These are phyloP conservation scores for Sebastes nivosus DNA, from an alignment of 2,797 vertebrate genomes.

Conservation along the genomic window DNA sequence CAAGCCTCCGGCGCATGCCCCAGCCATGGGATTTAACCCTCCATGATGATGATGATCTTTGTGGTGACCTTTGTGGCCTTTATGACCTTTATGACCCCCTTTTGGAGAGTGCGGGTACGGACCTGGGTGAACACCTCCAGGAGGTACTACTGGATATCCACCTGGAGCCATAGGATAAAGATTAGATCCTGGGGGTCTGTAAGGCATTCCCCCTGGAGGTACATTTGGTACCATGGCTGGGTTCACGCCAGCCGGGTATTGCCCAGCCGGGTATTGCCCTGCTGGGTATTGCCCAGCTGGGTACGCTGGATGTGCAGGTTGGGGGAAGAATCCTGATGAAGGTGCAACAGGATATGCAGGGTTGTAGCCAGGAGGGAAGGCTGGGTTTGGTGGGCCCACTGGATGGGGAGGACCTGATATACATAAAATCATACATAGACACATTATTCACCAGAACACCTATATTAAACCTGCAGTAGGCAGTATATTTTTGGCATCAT, in stretches of 20 bases:
- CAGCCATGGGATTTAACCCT: conserved; percentile 59
- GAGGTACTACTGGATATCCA: conserved; percentile 56
- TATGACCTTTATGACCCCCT: conserved; percentile 55
- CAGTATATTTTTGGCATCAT: too few relatives aligned
- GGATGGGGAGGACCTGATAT: conserved; percentile 69
- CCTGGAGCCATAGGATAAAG: conserved; percentile 74
- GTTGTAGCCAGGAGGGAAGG: conserved; percentile 73
- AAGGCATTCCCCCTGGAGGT: conserved; percentile 65
- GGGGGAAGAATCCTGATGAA: conserved; percentile 68
- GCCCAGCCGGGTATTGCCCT: conserved; percentile 40
- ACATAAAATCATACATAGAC: conserved; percentile 3
- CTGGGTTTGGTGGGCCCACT: conserved; percentile 69
- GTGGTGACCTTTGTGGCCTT: conserved; percentile 50
- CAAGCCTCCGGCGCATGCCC: conserved; percentile 60
- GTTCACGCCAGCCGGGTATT: conserved; percentile 57
- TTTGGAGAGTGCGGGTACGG: conserved; percentile 73
- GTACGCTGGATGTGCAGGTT: conserved; percentile 48
- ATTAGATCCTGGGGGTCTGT: conserved; percentile 63
- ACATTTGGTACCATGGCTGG: conserved; percentile 55
- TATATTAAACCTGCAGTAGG: background rate
- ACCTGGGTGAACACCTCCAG: conserved; percentile 57
- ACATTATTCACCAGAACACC: background rate
- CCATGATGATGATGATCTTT: conserved; percentile 59
- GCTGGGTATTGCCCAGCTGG: conserved; percentile 6
- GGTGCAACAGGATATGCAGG: conserved; percentile 54